These are phyloP conservation scores for Synergus itoensis DNA, from an alignment of 2,888 invertebrate genomes.

Conservation along the genomic window DNA sequence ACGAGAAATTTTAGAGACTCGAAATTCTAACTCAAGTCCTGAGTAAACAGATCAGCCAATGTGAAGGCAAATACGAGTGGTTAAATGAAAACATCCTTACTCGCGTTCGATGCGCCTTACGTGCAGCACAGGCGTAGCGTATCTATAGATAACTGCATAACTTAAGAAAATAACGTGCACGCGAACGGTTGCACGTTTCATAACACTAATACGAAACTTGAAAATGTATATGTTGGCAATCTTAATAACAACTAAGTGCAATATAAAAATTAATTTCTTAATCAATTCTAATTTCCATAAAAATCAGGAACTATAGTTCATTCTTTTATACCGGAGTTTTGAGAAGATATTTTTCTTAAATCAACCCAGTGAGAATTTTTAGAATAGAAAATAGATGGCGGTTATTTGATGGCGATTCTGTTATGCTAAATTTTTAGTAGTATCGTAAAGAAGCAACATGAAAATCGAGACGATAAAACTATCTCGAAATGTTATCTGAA, in stretches of 20 bases:
- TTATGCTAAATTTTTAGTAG: too few species aligned
- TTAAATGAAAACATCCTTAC: constrained; percentile 69
- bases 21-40: constrained; percentile 35
- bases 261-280: not conserved
- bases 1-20: constrained; percentile 16
- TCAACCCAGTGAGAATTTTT: too few species aligned
- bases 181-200: constrained; percentile 8
- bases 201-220: constrained; percentile 15
- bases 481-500: too few species aligned
- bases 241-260: not conserved
- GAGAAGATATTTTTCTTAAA: too few species aligned
- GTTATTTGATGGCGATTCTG: too few species aligned
- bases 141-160: constrained; percentile 37
- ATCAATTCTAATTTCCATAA: not conserved
- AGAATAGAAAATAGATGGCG: too few species aligned
- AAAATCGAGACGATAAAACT: too few species aligned
- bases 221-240: not conserved
- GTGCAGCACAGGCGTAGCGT: constrained; percentile 45
- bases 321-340: too few species aligned
- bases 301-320: not conserved
- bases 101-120: constrained; percentile 66
- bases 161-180: constrained; percentile 32
- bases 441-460: too few species aligned
- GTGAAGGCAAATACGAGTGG: constrained; percentile 68
- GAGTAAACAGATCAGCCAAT: constrained; percentile 60